Base-by-base conservation (phyloP, 2,888 invertebrate species). In the Tethea ocularis region DNA sequence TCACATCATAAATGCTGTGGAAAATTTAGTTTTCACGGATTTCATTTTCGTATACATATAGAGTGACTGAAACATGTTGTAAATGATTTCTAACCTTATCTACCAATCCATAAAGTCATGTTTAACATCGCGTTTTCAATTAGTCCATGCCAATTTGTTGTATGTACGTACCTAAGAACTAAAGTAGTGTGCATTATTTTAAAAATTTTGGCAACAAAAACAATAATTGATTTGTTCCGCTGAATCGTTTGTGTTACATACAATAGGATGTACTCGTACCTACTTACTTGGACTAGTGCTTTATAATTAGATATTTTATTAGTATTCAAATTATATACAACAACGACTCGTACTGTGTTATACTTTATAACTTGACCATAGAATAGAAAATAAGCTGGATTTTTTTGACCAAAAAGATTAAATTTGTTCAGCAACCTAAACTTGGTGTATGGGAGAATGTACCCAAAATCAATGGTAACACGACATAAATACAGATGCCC, bases 141-240 rank as follows among this genome's bases (percentile, higher is more conserved):
- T n/a, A 46, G 17, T 20, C 46, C 46, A 46, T n/a, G 46, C n/a
- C 17, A 46, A n/a, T 46, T 46, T 46, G 17, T 46, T 46, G 33
- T 33, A 33, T 10, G 20, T 41, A 41, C 7, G 41, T n/a, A n/a
- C n/a, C n/a, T 20, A 20, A 20, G 20, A 46, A 46, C 46, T 46
- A 46, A 46, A 46, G 17, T 20, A 46, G 46, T 46, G 46, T 46
- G 46, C 46, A 33, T 33, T 53, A 58, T 63, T 62, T 63, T 62
- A 52, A 60, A 58, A 60, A 56, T 59, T 60, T 53, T 59, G 56
- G 52, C 53, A 62, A 60, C 54, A 64, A 62, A 61, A 58, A 58
- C 46, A 38, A 56, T 62, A 64, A 69, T 62, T 63, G 67, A 69
- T 67, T 67, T 56, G 67, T 65, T 60, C 65, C 64, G 58, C 64